Conservation (phyloP, 1,140 invertebrate genomes). For the Drosophila navojoa region DNA sequence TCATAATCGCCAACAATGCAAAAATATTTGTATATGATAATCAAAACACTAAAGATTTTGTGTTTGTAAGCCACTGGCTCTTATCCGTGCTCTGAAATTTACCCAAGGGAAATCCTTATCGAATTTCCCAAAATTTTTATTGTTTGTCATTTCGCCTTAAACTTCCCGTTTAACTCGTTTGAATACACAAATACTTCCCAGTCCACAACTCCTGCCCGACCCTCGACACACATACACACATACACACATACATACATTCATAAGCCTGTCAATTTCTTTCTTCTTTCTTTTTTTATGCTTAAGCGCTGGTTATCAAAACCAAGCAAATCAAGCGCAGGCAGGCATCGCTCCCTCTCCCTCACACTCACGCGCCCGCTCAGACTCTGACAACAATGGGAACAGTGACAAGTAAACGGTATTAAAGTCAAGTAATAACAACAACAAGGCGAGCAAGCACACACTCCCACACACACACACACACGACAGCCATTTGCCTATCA, state of each 20-base stretch:
- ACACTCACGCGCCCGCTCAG: not conserved
- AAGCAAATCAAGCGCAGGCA: slow-evolving; percentile 33
- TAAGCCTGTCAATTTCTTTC: slow-evolving; percentile 44
- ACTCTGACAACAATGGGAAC: slow-evolving; percentile 12
- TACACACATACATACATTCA: not conserved
- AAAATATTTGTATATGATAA: too few species aligned
- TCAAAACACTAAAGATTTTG: too few species aligned
- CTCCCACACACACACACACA: slow-evolving; percentile 23
- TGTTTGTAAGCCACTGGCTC: too few species aligned
- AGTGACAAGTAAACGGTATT: slow-evolving; percentile 37
- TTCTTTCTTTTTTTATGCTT: slow-evolving; percentile 15
- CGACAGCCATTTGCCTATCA: slow-evolving; percentile 66
- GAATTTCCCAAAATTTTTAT: not conserved
- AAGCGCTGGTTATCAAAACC: slow-evolving; percentile 32
- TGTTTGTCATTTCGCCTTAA: slow-evolving; percentile 12
- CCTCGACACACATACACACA: too few species aligned
- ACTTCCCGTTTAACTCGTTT: slow-evolving; percentile 33
- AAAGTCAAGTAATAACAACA: slow-evolving; percentile 38
- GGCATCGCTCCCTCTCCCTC: slow-evolving; percentile 23
- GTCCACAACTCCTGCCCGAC: not conserved
- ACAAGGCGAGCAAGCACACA: slow-evolving; percentile 32
- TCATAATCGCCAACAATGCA: too few species aligned
- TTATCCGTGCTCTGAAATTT: too few species aligned
- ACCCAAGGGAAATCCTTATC: too few species aligned
- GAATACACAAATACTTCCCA: slow-evolving; percentile 34